phyloP scores from a whole-genome alignment of 2,797 vertebrate genomes.

The Gymnoscopelus braueri region DNA sequence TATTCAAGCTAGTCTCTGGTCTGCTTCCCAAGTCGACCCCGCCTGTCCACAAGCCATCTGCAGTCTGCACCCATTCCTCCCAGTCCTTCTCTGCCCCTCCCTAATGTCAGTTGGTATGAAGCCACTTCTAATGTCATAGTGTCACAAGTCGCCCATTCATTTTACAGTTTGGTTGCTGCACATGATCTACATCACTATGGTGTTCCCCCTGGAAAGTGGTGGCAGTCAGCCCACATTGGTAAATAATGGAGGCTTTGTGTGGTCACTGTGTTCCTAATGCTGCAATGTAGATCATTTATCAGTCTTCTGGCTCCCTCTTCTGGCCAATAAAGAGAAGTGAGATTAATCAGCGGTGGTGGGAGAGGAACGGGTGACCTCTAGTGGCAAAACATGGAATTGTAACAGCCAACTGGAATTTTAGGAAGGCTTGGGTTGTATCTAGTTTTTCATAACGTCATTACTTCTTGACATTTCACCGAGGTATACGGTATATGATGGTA shows the following conservation, averaged over 20 bases:
- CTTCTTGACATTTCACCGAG: no score
- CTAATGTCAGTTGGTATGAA: slow-evolving; percentile 4
- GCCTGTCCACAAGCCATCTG: not conserved
- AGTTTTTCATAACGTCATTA: no score
- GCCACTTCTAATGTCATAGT: not conserved
- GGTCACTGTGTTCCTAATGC: not conserved
- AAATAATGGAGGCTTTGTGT: slow-evolving; percentile 64
- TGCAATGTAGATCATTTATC: not conserved
- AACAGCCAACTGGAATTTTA: not conserved
- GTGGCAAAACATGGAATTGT: not conserved
- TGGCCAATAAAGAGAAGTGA: slow-evolving; percentile 30
- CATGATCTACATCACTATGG: slow-evolving; percentile 17
- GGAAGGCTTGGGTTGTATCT: no score
- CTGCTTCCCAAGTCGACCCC: slow-evolving; percentile 10
- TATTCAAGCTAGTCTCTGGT: slow-evolving; percentile 11
- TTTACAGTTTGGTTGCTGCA: slow-evolving; percentile 15
- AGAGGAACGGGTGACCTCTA: slow-evolving; percentile 7
- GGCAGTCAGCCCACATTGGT: slow-evolving; percentile 20
- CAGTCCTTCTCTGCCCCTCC: not conserved
- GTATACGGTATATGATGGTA: no score
- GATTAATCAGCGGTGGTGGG: not conserved
- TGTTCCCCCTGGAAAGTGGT: slow-evolving; percentile 22
- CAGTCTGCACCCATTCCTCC: not conserved
- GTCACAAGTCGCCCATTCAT: not conserved
- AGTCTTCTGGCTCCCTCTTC: slow-evolving; percentile 57